Percentiles rank a stretch among this genome's conserved stretches.
Evolutionary conservation across 2,113 vertebrate species (phyloP).

Genomic region (Hucho hucho): DNA sequence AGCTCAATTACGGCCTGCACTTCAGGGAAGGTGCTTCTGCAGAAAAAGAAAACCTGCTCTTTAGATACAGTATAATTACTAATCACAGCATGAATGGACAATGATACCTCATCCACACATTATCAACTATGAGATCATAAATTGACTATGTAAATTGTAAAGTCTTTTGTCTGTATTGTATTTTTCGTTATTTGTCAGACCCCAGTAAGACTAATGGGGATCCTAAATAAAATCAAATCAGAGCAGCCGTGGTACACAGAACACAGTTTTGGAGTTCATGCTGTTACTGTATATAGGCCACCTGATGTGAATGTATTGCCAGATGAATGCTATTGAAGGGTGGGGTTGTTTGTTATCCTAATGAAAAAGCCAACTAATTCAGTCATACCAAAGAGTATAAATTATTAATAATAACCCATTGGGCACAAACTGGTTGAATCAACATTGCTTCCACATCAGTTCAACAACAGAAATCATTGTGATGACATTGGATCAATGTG

Average conservation of each 20-base stretch:
- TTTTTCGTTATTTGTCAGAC: no score
- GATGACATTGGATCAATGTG: no score
- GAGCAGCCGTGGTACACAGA: no score
- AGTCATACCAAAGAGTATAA: neutral
- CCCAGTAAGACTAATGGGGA: no score
- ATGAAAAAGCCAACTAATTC: neutral
- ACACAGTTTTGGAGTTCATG: no score
- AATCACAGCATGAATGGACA: conserved; percentile 5
- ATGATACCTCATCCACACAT: no score
- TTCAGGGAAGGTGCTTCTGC: neutral
- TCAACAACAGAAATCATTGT: conserved; percentile 4
- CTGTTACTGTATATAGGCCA: neutral
- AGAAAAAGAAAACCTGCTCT: neutral
- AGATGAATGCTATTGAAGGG: no score
- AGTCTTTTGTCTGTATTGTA: no score
- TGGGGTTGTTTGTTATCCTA: no score
- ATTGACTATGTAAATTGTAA: no score
- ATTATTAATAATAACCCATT: neutral
- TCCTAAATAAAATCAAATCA: no score
- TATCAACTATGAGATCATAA: no score
- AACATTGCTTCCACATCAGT: neutral
- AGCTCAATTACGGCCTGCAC: neutral
- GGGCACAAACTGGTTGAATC: neutral
- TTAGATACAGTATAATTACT: neutral
- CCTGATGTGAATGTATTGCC: neutral